Conservation (phyloP, 2,113 vertebrate genomes). For the Zosterops hypoxanthus region DNA sequence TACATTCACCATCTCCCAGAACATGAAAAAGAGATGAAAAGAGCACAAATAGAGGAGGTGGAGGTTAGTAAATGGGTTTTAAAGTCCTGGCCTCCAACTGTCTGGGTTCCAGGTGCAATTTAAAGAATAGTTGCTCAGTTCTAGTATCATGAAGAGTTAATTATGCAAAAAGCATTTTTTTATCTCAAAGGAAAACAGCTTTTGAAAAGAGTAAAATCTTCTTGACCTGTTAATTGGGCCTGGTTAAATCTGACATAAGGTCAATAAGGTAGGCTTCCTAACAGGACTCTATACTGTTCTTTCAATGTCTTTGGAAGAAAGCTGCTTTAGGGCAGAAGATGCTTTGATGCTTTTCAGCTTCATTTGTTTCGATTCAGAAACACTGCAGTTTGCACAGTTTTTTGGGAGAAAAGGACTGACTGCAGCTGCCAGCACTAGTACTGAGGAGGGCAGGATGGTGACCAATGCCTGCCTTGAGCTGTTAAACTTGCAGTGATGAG, state of each 20-base stretch:
- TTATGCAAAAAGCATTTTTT: neutral
- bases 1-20: neutral
- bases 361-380: slow-evolving; percentile 51
- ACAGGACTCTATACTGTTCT: neutral
- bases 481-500: neutral
- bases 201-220: neutral
- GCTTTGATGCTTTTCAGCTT: slow-evolving; percentile 23
- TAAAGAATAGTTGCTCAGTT: neutral
- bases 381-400: neutral
- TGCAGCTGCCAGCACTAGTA: neutral
- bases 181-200: neutral
- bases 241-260: neutral
- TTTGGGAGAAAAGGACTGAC: slow-evolving; percentile 8
- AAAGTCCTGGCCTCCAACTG: neutral
- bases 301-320: slow-evolving; percentile 6
- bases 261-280: neutral
- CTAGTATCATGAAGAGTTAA: neutral
- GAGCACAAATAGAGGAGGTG: neutral
- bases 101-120: neutral
- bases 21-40: neutral
- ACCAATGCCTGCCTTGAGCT: slow-evolving; percentile 20
- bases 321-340: neutral
- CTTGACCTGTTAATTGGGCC: accelerated
- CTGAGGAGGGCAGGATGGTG: neutral
- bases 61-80: neutral